A percentile compares a stretch with the other conserved stretches of the same genome.
Evolutionary conservation across 2,113 vertebrate species (phyloP).

Genomic region (Scomber scombrus): DNA sequence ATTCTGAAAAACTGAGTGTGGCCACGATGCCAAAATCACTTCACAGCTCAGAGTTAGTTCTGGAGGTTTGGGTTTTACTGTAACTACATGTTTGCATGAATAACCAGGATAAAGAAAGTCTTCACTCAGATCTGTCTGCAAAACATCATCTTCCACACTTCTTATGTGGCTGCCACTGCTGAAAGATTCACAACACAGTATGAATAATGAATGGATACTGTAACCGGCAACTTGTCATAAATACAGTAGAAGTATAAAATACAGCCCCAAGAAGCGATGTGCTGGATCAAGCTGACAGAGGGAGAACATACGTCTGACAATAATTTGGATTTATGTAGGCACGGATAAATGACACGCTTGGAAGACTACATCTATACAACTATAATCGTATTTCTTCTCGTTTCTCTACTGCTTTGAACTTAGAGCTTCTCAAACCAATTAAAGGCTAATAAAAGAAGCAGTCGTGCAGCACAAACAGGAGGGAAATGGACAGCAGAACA

Average conservation of each 20-base stretch:
- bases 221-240: conserved; percentile 1
- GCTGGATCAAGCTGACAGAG: not conserved
- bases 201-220: not conserved
- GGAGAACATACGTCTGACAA: not conserved
- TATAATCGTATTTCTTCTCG: not conserved
- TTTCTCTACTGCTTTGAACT: not conserved
- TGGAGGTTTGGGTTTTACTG: too few relatives aligned
- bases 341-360: conserved; percentile 16
- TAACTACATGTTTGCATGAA: too few relatives aligned
- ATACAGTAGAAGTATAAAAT: not conserved
- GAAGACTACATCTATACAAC: conserved; percentile 5
- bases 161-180: not conserved
- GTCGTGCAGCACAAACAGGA: not conserved
- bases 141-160: too few relatives aligned
- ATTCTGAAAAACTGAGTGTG: too few relatives aligned
- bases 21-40: too few relatives aligned
- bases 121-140: too few relatives aligned
- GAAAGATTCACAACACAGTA: not conserved
- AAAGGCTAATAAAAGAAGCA: conserved; percentile 11
- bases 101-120: too few relatives aligned
- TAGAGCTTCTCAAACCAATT: not conserved
- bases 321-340: conserved; percentile 8
- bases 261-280: not conserved
- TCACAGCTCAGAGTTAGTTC: too few relatives aligned
- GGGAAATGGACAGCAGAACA: not conserved